Evolutionary conservation across 2,888 invertebrate species (phyloP).

Genomic region (Acanthosepion lycidas): DNA sequence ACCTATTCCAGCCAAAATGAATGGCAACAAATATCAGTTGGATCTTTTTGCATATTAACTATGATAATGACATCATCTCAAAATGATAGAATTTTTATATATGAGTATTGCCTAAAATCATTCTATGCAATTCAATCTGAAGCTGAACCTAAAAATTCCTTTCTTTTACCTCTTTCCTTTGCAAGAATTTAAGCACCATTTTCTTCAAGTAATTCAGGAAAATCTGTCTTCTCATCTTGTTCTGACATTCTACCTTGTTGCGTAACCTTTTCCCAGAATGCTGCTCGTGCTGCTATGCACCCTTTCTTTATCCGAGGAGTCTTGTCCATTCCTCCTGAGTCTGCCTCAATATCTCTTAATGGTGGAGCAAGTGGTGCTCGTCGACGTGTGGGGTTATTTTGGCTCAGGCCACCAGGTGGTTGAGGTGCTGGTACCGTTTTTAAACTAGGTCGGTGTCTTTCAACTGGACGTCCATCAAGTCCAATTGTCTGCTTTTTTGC

Average conservation of each 20-base stretch:
- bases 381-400: slow-evolving; percentile 34
- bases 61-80: no score
- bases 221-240: slow-evolving; percentile 53
- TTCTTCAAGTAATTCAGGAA: slow-evolving; percentile 63
- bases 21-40: no score
- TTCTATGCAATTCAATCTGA: no score
- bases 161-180: neutral
- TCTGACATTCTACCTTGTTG: slow-evolving; percentile 56
- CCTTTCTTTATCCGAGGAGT: slow-evolving; percentile 61
- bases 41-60: no score
- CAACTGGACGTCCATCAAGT: slow-evolving; percentile 33
- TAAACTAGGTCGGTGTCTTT: neutral
- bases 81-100: no score
- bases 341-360: slow-evolving; percentile 25
- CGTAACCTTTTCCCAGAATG: slow-evolving; percentile 67
- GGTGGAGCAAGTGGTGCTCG: slow-evolving; percentile 48
- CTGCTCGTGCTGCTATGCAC: slow-evolving; percentile 65
- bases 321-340: slow-evolving; percentile 45
- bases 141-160: neutral
- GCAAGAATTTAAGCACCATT: neutral
- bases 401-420: slow-evolving; percentile 33
- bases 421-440: slow-evolving; percentile 11
- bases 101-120: no score
- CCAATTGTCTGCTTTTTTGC: slow-evolving; percentile 11
- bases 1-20: no score